These are phyloP conservation scores for Sitta carolinensis DNA, from an alignment of 2,797 vertebrate genomes.

Conservation along the genomic window DNA sequence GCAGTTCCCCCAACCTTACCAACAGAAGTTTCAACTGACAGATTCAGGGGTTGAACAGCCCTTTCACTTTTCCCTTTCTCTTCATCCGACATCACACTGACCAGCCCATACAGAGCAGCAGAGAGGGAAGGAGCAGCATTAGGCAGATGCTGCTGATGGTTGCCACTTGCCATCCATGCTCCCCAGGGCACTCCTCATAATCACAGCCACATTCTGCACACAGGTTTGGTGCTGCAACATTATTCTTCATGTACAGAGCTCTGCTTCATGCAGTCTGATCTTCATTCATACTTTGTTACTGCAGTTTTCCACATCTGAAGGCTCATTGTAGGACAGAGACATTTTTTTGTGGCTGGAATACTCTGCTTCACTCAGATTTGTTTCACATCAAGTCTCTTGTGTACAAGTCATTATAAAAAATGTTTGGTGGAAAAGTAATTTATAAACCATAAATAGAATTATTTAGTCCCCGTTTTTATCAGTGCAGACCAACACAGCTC, in stretches of 20 bases:
- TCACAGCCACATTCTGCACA: neutral
- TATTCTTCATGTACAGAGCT: neutral
- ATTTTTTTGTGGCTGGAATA: neutral
- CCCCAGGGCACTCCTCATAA: neutral
- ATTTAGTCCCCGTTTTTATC: conserved; percentile 24
- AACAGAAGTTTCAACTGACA: neutral
- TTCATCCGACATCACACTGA: neutral
- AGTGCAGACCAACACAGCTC: conserved; percentile 12
- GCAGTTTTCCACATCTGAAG: neutral
- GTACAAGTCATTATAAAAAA: neutral
- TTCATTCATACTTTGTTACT: neutral
- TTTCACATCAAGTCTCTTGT: neutral
- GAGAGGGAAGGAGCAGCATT: neutral
- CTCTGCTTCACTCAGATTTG: neutral
- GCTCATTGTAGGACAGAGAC: neutral
- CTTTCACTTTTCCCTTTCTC: neutral
- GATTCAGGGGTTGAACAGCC: neutral
- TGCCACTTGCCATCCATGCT: fast-evolving
- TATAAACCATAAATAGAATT: neutral
- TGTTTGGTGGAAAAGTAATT: neutral
- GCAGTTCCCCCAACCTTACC: neutral
- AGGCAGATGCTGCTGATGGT: neutral
- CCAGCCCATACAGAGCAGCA: neutral
- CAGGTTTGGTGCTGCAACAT: neutral
- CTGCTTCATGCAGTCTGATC: neutral